Evolutionary conservation across 2,113 vertebrate species (phyloP), one percentile per base, ranked within the genome.

Genomic region (Copsychus sechellarum): DNA sequence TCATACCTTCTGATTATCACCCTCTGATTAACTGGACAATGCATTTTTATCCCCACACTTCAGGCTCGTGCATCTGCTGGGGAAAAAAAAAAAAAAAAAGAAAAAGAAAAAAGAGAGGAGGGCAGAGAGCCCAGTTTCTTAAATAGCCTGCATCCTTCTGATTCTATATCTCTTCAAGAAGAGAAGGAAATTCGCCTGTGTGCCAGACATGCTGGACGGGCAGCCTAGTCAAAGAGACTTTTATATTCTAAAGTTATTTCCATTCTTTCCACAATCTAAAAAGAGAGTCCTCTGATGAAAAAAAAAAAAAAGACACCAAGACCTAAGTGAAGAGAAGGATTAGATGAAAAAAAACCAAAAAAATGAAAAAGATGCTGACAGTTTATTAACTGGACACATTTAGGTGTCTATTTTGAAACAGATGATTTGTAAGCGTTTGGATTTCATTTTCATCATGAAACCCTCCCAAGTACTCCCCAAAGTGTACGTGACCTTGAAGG

Each of bases 401-500:
- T 66, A 53, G 13, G 7, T n/a, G 12, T 25, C 19, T 48, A 8
- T 51, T 87, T 86, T 70, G 56, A 90, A 85, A 70, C 23, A 33
- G 17, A 50, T 6, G 23, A 50, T 62, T 51, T 51, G 10, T 56
- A 38, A 60, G 40, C 6, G 8, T 73, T 48, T 70, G 51, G 11
- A 67, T 62, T 78, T 9, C 36, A 42, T 53, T 71, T 80, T 50
- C 8, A 0, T 26, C 13, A 64, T 6, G 5, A 80, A 70, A 51
- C 4, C 3, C 6, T 61, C 11, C 24, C 22, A 21, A 31, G 31
- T 26, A 38, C 5, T 58, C 26, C 20, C 13, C 0, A 2, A 0
- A 1, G 17, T 3, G 5, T 66, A 42, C 18, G 12, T 17, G 14
- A 11, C 7, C 51, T 58, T 45, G 38, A 72, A 67, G 14, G 12